Evolutionary conservation across 2,888 invertebrate species (phyloP), one percentile per base, ranked within the genome.

Genomic region (Tipula confusa): DNA sequence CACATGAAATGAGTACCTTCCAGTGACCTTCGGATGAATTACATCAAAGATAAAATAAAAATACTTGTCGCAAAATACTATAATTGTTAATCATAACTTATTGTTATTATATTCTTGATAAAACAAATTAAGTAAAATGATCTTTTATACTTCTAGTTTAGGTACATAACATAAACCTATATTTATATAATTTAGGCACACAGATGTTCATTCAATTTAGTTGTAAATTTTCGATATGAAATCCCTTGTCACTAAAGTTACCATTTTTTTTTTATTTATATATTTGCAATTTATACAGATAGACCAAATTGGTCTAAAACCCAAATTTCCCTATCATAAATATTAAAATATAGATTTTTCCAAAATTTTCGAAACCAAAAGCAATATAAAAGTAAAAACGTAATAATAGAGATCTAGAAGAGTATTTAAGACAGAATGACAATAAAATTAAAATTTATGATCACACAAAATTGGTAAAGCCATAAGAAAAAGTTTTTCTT

Each of bases 361-460:
- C n/a, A n/a, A n/a, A n/a, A n/a, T 43, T 43, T 64, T 24, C 24
- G 18, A 64, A 64, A 18, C 64, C 24, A 24, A 64, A 64, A 24
- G 5, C n/a, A n/a, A n/a, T n/a, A 64, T 18, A 24, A 11, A 64
- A 64, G 18, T 4, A 64, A 24, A 64, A 64, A 64, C 64, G 64
- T 64, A 64, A 24, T 24, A 64, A 64, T 64, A 64, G 24, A 64
- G 64, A 64, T 64, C 64, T 64, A 64, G 64, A 24, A 24, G 64
- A 64, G 64, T 64, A 64, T 64, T 64, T 64, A 64, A 64, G 64
- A 64, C 64, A 64, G 64, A 64, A 24, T 64, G 64, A 64, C 64
- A 64, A 64, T 64, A 64, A 64, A 64, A 64, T 64, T 64, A 64
- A 64, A 64, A 64, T 64, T 64, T 64, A 64, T 64, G 64, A 64